Evolutionary conservation across 2,888 invertebrate genomes (phyloP).

Genomic region (Ochropacha duplaris): DNA sequence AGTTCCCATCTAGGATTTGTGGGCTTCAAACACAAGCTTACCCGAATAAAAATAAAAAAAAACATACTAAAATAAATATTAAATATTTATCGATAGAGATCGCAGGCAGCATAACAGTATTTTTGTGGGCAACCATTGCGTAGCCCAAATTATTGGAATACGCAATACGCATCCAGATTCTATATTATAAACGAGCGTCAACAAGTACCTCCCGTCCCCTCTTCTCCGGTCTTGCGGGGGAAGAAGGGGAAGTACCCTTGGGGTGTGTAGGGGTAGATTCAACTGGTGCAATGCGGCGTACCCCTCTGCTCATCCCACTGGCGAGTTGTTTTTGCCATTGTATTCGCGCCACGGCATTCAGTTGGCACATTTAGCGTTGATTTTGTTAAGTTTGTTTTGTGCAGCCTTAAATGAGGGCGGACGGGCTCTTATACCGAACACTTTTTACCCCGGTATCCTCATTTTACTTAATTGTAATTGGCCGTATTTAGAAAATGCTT

Average conservation of each 20-base stretch:
- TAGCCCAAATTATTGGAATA: constrained; percentile 46
- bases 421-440: constrained; percentile 38
- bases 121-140: constrained; percentile 16
- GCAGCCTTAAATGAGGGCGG: constrained; percentile 44
- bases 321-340: constrained; percentile 58
- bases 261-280: constrained; percentile 66
- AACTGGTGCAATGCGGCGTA: constrained; percentile 82
- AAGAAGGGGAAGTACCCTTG: constrained; percentile 26
- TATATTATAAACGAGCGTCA: constrained; percentile 56
- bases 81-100: no score
- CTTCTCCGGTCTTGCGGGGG: constrained; percentile 19
- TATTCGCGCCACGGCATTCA: constrained; percentile 40
- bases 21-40: no score
- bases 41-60: no score
- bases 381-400: constrained; percentile 58
- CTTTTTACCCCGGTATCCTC: constrained; percentile 25
- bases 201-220: constrained; percentile 58
- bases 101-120: no score
- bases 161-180: constrained; percentile 42
- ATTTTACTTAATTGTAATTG: constrained; percentile 32
- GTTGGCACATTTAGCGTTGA: constrained; percentile 53
- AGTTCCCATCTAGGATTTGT: no score
- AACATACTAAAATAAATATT: no score
- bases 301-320: constrained; percentile 61
- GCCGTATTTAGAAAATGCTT: not conserved